Evolutionary conservation across 2,113 vertebrate genomes (phyloP), one percentile per base, ranked within the genome.

Genomic region (Carassius carassius): DNA sequence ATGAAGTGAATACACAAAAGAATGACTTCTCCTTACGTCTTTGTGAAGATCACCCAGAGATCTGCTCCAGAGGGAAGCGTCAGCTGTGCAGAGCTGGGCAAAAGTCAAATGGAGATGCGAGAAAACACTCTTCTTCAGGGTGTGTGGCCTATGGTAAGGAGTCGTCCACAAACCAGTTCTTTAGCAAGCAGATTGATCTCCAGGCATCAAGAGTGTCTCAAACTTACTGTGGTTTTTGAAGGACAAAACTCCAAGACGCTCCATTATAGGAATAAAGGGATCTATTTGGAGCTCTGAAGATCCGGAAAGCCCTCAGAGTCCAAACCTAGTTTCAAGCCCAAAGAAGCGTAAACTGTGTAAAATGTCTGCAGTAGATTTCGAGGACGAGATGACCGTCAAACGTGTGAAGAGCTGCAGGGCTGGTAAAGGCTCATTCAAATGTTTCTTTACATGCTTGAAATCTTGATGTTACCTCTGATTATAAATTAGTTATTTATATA

Each of bases 61-160:
- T 92, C 92, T 56, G 85, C 87, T 3, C 19, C 91, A 35, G 89
- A 85, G 3, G 89, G 92, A 2, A 91, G 89, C 8, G 80, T 91
- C 81, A 91, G 84, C 84, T 90, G 76, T 88, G 87, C 83, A 6
- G 92, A 93, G 49, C 81, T 94, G 60, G 92, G 90, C 87, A 89
- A 89, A 12, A 89, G 90, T 84, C 91, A 84, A 87, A 54, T 79
- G 5, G 86, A 92, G 81, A 91, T 82, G 17, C 87, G 79, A 84
- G 77, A 89, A 25, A 87, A 54, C 23, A 51, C 73, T 0, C 8
- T 81, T 25, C 77, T 23, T 85, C 84, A 49, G 14, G 47, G 84
- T 14, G 84, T 85, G 23, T 92, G 90, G 91, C 89, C 92, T 1
- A 89, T 79, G 89, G 94, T 95, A 87, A 89, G 91, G 84, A 56